Base-by-base conservation (phyloP, 2,797 vertebrate genomes). In the Scomberomorus guttatus region DNA sequence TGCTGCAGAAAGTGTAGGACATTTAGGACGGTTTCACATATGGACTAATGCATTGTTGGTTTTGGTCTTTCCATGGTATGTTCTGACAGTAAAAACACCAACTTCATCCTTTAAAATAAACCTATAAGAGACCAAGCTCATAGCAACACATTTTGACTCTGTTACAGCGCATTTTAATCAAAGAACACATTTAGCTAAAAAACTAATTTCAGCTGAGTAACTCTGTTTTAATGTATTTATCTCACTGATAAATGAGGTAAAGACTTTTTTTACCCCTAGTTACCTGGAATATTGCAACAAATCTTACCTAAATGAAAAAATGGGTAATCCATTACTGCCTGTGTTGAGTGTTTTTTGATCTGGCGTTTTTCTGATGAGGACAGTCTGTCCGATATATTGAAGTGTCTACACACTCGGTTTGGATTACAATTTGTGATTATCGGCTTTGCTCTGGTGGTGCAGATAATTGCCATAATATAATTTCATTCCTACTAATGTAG, bases 381-480 rank as follows among this genome's bases (percentile, higher is more conserved):
- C 3, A 9, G 37, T 12, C 13, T 51, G 29, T 44, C 5, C n/a
- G 66, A 32, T 51, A 32, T 10, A 46, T 32, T 67, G 9, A 8
- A 14, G 32, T 25, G 12, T 7, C 14, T n/a, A 11, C 24, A 65
- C 32, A 13, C 58, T 17, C 1, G 1, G 20, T 73, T 44, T 37
- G 27, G 18, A 50, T 76, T 58, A 60, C 32, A 52, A 32, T 82
- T 63, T 78, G 22, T 15, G 42, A 68, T 65, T 14, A 75, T 86
- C 60, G 67, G 52, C 22, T 87, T 72, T 83, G 34, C 69, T 82
- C 75, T 83, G 72, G 15, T 61, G 51, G 24, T 76, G n/a, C 42
- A 72, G 44, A 55, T 82, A 83, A 89, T 80, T 81, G 42, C 42
- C 2, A 18, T 69, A 67, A 72, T 67, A 62, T 77, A 44, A 72